Base-by-base conservation (phyloP, 2,888 invertebrate genomes). In the Lepidochrysops patricia region DNA sequence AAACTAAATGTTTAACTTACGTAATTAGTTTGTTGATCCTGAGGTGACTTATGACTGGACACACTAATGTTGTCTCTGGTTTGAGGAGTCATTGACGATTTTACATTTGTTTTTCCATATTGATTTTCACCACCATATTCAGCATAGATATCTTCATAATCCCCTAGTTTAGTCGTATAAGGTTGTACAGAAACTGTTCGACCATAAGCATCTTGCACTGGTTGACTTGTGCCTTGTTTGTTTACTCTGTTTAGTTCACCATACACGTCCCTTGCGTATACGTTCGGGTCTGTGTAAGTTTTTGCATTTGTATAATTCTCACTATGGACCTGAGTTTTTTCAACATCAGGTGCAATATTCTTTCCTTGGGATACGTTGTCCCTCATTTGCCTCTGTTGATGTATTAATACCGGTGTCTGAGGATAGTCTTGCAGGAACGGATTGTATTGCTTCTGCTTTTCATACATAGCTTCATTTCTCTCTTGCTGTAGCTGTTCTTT, bases 121-220 rank as follows among this genome's bases (percentile, higher is more conserved):
- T 84, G 83, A 70, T 83, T 77, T 66, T 82, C 84, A 4, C 73
- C 66, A 1, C 75, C 67, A 63, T 84, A 84, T 27, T 79, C 72
- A 67, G 89, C 67, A 74, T 90, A 95, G 19, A 96, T 92, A 70
- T 96, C 96, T 83, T 96, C 95, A 72, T 96, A 96, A 74, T 96
- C 95, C 0, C 91, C 91, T 81, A 70, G 81, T 83, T 43, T 77
- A 80, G 66, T 82, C 86, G 73, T 76, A 62, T 87, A 82, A 7
- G 82, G 75, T 9, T 77, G 85, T 77, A 88, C 90, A 67, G 82
- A 77, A 43, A 80, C 82, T 35, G 94, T 93, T 64, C 94, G 86
- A 1, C 95, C 95, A 72, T 96, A 96, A 9, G 95, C 94, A 72
- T 96, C 96, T 0, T 96, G 96, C 0, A 96, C 96, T 66, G 96